phyloP scores from a whole-genome alignment of 92 coral and sea anemone genomes.

The Bergia puertoricense region DNA sequence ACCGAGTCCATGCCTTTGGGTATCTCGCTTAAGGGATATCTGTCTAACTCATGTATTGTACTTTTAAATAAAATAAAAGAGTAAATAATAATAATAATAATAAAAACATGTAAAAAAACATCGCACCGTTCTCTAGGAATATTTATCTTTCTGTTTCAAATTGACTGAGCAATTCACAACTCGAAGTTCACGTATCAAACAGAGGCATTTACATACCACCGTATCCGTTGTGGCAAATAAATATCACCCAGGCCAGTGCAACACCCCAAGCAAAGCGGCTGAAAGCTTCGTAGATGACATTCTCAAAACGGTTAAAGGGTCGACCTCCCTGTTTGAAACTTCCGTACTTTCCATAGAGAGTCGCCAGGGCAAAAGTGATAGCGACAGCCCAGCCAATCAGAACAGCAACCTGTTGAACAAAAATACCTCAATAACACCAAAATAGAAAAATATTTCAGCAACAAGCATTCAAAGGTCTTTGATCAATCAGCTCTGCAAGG shows the following conservation, averaged over 20 bases:
- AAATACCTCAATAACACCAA: neutral
- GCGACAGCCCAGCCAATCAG: constrained; percentile 80
- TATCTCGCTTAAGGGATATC: no score
- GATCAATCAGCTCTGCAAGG: no score
- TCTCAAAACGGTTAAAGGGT: constrained; percentile 67
- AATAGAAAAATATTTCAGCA: neutral
- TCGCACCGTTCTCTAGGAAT: no score
- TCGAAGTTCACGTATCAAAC: neutral
- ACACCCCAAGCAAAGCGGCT: constrained; percentile 79
- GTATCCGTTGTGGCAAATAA: constrained; percentile 69
- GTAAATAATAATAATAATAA: no score
- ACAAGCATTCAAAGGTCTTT: no score
- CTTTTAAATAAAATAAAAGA: no score
- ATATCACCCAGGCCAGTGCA: constrained; percentile 84
- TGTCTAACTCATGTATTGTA: no score
- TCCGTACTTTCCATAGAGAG: constrained; percentile 71
- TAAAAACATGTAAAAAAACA: no score
- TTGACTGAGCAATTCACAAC: neutral
- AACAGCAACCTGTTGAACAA: neutral
- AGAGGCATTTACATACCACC: constrained; percentile 59
- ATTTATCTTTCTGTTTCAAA: neutral
- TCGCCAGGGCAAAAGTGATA: constrained; percentile 48
- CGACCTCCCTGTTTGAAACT: constrained; percentile 30
- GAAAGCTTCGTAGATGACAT: constrained; percentile 72
- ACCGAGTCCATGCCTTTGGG: no score